Evolutionary conservation across 1,140 invertebrate species (phyloP), one percentile per base, ranked within the genome.

Genomic region (Drosophila tani): DNA sequence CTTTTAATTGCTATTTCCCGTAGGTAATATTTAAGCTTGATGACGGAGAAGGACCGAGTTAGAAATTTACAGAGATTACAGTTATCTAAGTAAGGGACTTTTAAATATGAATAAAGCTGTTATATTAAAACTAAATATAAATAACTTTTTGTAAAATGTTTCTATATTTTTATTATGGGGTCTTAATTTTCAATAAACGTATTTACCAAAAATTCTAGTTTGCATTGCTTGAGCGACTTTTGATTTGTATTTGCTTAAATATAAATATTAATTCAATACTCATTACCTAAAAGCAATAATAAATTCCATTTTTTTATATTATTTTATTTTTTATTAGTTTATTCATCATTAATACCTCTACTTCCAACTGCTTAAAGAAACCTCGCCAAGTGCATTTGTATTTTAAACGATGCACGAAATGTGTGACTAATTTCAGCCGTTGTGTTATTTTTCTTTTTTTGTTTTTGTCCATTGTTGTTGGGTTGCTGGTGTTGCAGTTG

Each of bases 341-440:
- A 1, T 35, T 35, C 29, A 4, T 35, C 5, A 3, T 8, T 19
- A 9, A 3, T 35, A 19, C 6, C 12, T 15, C n/a, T 11, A 9
- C 4, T 29, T 40, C 3, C 4, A 59, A 49, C 57, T 70, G 51
- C 40, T 5, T 3, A 9, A 46, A 21, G 11, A 4, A 35, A 14
- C 45, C 55, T 64, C 56, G 68, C 59, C 38, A 15, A 45, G 14
- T 45, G 40, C 50, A 51, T 66, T 68, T 79, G 63, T 82, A 69
- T 66, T 55, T 87, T 66, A 77, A 86, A 77, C 79, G 80, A 60
- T 78, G 62, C 78, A 84, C 81, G 85, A 80, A 78, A 75, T 74
- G 81, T 87, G 83, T 76, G 81, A 88, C 84, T 83, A 87, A 87
- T 87, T 83, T 79, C 74, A 49, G 56, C 46, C 49, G 69, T 46